Conservation (phyloP, 2,888 invertebrate genomes). For the Drosophila percnosoma region DNA sequence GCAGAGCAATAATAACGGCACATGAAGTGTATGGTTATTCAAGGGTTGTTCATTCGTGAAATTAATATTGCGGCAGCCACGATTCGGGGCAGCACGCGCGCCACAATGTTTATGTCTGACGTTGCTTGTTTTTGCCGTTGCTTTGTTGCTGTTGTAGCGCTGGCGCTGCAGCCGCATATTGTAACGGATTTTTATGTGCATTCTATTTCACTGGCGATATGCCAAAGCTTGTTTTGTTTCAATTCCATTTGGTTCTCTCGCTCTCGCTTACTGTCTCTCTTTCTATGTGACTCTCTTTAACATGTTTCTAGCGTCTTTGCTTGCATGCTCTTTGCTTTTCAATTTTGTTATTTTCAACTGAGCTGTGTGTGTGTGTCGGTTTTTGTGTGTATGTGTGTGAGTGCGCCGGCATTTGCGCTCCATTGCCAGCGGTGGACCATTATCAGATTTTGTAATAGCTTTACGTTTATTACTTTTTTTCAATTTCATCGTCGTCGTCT, state of each 20-base stretch:
- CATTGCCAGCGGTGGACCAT: slow-evolving; percentile 75
- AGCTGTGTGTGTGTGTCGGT: background rate
- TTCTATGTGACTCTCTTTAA: slow-evolving; percentile 10
- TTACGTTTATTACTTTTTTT: slow-evolving; percentile 82
- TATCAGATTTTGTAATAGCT: slow-evolving; percentile 82
- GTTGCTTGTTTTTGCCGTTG: slow-evolving; percentile 32
- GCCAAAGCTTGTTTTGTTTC: slow-evolving; percentile 61
- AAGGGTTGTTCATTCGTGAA: slow-evolving; percentile 81
- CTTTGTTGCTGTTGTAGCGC: slow-evolving; percentile 34
- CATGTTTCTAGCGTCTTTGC: slow-evolving; percentile 1
- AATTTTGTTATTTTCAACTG: slow-evolving; percentile 33
- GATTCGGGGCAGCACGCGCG: slow-evolving; percentile 64
- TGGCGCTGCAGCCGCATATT: slow-evolving; percentile 66
- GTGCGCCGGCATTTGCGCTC: slow-evolving; percentile 71
- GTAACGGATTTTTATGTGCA: slow-evolving; percentile 69
- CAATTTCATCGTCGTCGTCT: slow-evolving; percentile 61
- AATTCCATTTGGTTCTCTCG: slow-evolving; percentile 53
- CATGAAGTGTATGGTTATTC: slow-evolving; percentile 79
- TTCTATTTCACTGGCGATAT: slow-evolving; percentile 41
- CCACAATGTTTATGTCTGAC: slow-evolving; percentile 69
- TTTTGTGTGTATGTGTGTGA: slow-evolving; percentile 23
- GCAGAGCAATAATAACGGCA: slow-evolving; percentile 70
- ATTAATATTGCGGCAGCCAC: slow-evolving; percentile 76
- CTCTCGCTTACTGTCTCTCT: slow-evolving; percentile 7
- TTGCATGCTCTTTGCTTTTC: slow-evolving; percentile 13